Base-by-base conservation (phyloP, 2,113 vertebrate species). In the Struthio camelus region DNA sequence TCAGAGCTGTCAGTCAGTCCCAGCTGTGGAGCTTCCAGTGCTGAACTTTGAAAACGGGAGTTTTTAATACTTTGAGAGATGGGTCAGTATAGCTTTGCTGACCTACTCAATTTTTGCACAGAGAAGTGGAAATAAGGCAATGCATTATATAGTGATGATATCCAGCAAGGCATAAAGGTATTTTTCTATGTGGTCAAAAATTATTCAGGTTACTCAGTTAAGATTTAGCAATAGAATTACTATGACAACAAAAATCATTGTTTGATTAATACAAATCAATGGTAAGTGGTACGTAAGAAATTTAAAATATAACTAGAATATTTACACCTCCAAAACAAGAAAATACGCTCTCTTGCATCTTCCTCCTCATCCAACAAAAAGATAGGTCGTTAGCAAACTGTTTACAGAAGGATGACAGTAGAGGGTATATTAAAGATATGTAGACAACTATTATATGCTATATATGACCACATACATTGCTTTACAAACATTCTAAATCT, bases 1-100 rank as follows among this genome's bases (percentile, higher is more conserved):
- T 91, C 91, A 92, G 87, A 94, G 85, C 64, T 84, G 94, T 94
- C 95, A 89, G 85, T 94, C 66, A 89, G 42, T 27, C 24, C 24
- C 70, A 93, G 66, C 73, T 91, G 44, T 32, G 56, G 59, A 73
- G 50, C 40, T 80, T 85, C 62, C 62, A 58, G 9, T 17, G 58
- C 2, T 96, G 85, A 96, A 91, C 50, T 93, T 92, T 7, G 30
- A 44, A 22, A 96, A 93, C 1, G 8, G 23, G 36, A 58, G 54
- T 51, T 93, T 69, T 85, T 84, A 90, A 61, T 44, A 19, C 28
- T 87, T 34, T 59, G 30, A 66, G 36, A 59, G 67, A 34, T 7
- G 10, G 58, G 73, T 92, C 28, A 56, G 82, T 81, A 54, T 5
- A 80, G 38, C 44, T 62, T 18, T 53, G 23, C 38, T 76, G n/a